Evolutionary conservation across 2,888 invertebrate genomes (phyloP), one percentile per base, ranked within the genome.

Genomic region (Cybosia mesomella): DNA sequence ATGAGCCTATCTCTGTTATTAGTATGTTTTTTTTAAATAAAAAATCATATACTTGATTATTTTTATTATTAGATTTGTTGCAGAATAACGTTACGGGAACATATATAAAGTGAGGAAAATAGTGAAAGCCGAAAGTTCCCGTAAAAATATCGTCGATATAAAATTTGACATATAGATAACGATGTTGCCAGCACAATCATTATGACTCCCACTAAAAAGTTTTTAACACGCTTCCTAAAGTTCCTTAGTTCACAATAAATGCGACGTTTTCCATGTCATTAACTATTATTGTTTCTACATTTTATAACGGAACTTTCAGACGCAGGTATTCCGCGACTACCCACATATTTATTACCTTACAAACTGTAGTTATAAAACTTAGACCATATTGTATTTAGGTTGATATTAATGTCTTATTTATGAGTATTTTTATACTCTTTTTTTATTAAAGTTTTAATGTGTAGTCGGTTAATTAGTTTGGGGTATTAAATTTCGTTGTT

Each of bases 391-490:
- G 64, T 59, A 55, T 64, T 32, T 64, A 68, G 59, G 67, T 75
- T 64, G 64, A 64, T 79, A 79, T 80, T 80, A 68, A 89, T 88
- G 87, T 83, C 77, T 80, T 83, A 91, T 92, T 92, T 92, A 93
- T 90, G 76, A 82, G 83, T 84, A 77, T 85, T 58, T 89, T 79
- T 76, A 75, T 80, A 67, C 53, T 66, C 67, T 74, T 64, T 67
- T 74, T 79, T 77, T 91, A 90, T 91, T 87, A 84, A 85, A 83
- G 77, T 86, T 91, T 92, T 93, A 92, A 93, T 89, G 91, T 91
- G 85, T 86, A 85, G 82, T 87, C 86, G 85, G 89, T 93, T 93
- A 92, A 93, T 93, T 93, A 92, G 92, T 84, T 87, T 83, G 79
- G 80, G 72, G 86, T 88, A 90, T 92, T 91, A 90, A 90, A 88